These are phyloP conservation scores for Sebastes fasciatus DNA, from an alignment of 2,113 vertebrate species.

Conservation along the genomic window DNA sequence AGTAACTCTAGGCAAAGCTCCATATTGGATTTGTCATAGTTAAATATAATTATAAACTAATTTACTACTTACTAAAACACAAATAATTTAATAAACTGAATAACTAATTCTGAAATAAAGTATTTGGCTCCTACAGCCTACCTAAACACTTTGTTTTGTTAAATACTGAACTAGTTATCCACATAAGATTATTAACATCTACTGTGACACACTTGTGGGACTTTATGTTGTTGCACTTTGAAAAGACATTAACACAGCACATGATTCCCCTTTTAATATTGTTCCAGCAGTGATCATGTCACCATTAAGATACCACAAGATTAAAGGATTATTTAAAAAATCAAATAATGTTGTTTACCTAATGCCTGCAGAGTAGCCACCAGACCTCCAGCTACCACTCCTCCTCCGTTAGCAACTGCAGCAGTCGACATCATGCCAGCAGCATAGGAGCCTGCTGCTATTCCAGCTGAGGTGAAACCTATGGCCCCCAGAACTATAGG, in stretches of 20 bases:
- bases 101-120: no score
- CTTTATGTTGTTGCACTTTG: not conserved
- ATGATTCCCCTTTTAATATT: not conserved
- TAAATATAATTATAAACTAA: no score
- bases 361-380: constrained; percentile 64
- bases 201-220: not conserved
- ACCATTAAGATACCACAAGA: no score
- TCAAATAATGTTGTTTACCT: constrained; percentile 40
- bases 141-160: not conserved
- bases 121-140: not conserved
- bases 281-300: not conserved
- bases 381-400: constrained; percentile 41
- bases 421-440: constrained; percentile 69
- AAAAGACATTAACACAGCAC: not conserved
- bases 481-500: constrained; percentile 26
- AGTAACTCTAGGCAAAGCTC: no score
- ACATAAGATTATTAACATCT: not conserved
- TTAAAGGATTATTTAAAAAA: not conserved
- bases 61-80: no score
- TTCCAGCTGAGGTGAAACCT: constrained; percentile 71
- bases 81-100: no score
- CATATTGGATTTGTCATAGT: no score
- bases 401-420: constrained; percentile 66
- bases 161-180: not conserved
- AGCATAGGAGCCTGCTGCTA: constrained; percentile 58